phyloP scores from a whole-genome alignment of 2,113 vertebrate genomes.

The Megaptera novaeangliae region DNA sequence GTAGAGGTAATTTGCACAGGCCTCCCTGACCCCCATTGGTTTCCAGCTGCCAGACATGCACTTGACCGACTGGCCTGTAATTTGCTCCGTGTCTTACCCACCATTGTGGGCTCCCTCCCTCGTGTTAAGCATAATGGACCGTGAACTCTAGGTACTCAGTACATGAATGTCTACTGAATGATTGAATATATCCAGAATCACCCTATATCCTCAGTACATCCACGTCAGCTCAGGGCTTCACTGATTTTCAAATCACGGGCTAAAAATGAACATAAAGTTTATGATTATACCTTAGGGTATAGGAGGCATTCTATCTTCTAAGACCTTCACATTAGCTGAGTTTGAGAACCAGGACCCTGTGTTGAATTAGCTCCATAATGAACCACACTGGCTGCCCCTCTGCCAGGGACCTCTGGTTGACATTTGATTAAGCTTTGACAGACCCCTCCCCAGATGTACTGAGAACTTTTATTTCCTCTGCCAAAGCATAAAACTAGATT shows the following conservation, averaged over 20 bases:
- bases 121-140: background rate
- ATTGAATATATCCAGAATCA: background rate
- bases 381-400: no score
- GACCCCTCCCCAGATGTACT: background rate
- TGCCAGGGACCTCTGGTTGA: background rate
- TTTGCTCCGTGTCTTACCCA: background rate
- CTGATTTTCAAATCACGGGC: background rate
- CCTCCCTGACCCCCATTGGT: accelerated
- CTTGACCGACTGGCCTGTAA: background rate
- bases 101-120: accelerated
- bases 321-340: background rate
- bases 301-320: background rate
- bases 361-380: background rate
- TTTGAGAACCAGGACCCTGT: background rate
- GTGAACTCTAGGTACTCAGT: background rate
- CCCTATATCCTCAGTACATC: background rate
- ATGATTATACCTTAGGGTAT: background rate
- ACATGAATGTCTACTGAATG: background rate
- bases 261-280: background rate
- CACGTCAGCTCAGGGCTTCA: background rate
- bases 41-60: accelerated
- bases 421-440: background rate
- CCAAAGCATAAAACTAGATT: constrained; percentile 16
- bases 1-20: background rate
- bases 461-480: constrained; percentile 31